Base-by-base conservation (phyloP, 1,140 invertebrate species). In the Pseudomyrmex pallidus region DNA sequence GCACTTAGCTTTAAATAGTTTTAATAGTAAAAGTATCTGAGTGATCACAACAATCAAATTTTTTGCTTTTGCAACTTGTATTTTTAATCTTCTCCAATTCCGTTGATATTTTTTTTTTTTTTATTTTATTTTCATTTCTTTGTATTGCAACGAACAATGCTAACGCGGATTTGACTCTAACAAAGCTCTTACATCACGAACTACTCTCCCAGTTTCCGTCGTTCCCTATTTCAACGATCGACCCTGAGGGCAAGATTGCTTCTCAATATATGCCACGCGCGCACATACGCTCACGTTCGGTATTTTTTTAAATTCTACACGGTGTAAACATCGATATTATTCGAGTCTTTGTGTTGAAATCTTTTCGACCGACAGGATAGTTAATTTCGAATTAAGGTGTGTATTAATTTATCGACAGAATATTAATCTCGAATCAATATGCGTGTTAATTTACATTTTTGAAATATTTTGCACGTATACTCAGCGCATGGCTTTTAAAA, bases 261-360 rank as follows among this genome's bases (percentile, higher is more conserved):
- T 56, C 78, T 57, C 44, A 50, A 20, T 85, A 85, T 82, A 52
- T 86, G 83, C 70, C 74, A 85, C 57, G 70, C 70, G 46, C 17
- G 35, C 35, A n/a, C 82, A 87, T 82, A 52, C 85, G 76, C 63
- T 68, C 70, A 46, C 17, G 46, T 48, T 68, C 48, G 67, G 48
- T 82, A 82, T 57, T 77, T 76, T 76, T 56, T 35, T 35, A 5
- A 35, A 35, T 35, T 35, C 46, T 56, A 54, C 46, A 67, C 2
- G 44, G 12, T 8, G 8, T 48, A 46, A 15, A 74, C 12, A 17
- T 10, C n/a, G 13, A 35, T 35, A 1, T 13, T 48, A 17, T 15
- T 74, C 46, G 35, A 61, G 35, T 59, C 13, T 25, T 17, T 72
- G 9, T 5, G 10, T 10, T 20, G 9, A 20, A 12, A 12, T 1